A percentile compares a stretch with the other conserved stretches of the same genome.
Conservation (phyloP, 1,140 invertebrate genomes). For the Patella vulgata region DNA sequence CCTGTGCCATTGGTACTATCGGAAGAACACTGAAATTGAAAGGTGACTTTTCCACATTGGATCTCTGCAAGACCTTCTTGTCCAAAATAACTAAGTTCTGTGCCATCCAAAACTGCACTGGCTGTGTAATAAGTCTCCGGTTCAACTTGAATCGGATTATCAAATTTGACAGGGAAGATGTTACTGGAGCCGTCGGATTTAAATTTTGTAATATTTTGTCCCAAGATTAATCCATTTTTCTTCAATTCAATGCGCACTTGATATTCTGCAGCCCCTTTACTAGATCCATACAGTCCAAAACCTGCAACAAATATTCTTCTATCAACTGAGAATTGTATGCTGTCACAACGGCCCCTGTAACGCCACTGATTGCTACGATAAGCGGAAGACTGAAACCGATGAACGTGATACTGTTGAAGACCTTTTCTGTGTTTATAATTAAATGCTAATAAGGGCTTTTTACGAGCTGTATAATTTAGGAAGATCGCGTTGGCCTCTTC, state of each 20-base stretch:
- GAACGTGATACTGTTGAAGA: conserved; percentile 88
- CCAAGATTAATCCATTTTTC: conserved; percentile 79
- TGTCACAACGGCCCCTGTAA: conserved; percentile 85
- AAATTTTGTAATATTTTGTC: conserved; percentile 80
- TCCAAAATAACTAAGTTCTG: conserved; percentile 91
- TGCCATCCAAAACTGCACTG: conserved; percentile 83
- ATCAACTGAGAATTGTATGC: conserved; percentile 86
- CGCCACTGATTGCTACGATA: conserved; percentile 96
- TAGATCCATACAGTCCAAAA: conserved; percentile 88
- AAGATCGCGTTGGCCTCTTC: conserved; percentile 82
- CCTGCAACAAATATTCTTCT: conserved; percentile 85
- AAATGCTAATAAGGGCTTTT: conserved; percentile 84
- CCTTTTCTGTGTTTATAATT: conserved; percentile 83
- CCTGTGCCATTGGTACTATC: conserved; percentile 91
- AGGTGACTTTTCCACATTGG: conserved; percentile 78
- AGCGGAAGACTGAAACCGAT: conserved; percentile 94
- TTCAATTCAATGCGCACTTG: conserved; percentile 82
- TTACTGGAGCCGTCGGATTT: conserved; percentile 81
- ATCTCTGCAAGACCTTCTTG: conserved; percentile 78
- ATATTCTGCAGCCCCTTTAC: conserved; percentile 84
- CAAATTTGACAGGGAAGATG: conserved; percentile 86
- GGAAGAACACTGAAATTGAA: conserved; percentile 88
- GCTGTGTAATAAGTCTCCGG: conserved; percentile 86
- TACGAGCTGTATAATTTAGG: conserved; percentile 78
- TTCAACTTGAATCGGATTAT: conserved; percentile 84